Base-by-base conservation (phyloP, 1,140 invertebrate genomes). In the Vanessa atalanta region DNA sequence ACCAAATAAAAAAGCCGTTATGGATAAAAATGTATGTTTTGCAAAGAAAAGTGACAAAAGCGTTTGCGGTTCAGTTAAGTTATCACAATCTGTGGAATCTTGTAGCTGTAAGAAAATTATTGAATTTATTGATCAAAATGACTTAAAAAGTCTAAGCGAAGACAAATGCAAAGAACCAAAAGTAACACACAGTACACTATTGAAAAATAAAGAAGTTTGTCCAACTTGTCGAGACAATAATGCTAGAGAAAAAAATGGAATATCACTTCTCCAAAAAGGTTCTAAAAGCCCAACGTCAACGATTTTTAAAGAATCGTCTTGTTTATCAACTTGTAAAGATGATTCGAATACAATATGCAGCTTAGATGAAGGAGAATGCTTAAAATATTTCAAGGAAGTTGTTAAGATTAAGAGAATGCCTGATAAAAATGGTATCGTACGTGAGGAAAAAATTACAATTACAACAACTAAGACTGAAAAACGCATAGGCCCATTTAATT, bases 401-500 rank as follows among this genome's bases (percentile, higher is more conserved):
- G 63, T 80, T 3, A 83, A 77, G 15, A 51, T 83, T 14, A 77
- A 65, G 2, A 79, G 78, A 60, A 50, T 75, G 47, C 51, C 66
- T 23, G 83, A 85, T 31, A 68, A 77, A 23, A 77, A 83, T 67
- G 82, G 82, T 11, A 80, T 75, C 48, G 55, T 84, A 7, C 70
- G 47, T n/a, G 79, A 84, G 75, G 72, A 83, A 64, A 84, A 72
- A 72, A 69, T 80, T 80, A 68, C 80, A 8, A 77, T 84, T 47
- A 79, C 77, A 70, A 70, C 82, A 11, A 43, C 9, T 43, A 80
- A 77, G 66, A 83, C 77, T 37, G 81, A 82, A 72, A 81, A 47
- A 31, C 43, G 47, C 37, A 11, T 63, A 12, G 53, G 20, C 1
- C 8, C 16, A 23, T 57, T 57, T 57, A 57, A 12, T 12, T 57